Evolutionary conservation across 2,888 invertebrate species (phyloP).

Genomic region (Chrysolina oricalcia): DNA sequence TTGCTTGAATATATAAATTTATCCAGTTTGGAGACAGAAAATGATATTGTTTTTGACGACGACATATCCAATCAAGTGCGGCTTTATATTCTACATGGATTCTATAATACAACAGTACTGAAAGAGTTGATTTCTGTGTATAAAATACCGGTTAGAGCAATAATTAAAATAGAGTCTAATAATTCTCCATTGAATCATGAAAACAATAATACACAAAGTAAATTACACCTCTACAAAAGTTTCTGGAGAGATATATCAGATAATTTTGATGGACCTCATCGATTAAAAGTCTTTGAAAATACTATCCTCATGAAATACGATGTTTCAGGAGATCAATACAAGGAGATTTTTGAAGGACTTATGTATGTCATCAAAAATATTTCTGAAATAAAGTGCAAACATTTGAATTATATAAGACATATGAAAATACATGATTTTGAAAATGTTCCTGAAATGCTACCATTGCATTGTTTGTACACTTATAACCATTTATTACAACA

Average conservation of each 20-base stretch:
- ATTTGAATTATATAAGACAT: conserved; percentile 59
- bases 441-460: conserved; percentile 44
- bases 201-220: background rate
- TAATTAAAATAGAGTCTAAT: conserved; percentile 53
- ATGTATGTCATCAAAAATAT: conserved; percentile 54
- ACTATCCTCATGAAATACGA: conserved; percentile 57
- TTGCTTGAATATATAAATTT: conserved; percentile 25
- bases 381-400: conserved; percentile 58
- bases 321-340: conserved; percentile 18
- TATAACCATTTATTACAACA: conserved; percentile 54
- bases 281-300: conserved; percentile 51
- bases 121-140: conserved; percentile 48
- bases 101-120: conserved; percentile 52
- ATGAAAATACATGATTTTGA: conserved; percentile 50
- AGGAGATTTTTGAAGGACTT: conserved; percentile 53
- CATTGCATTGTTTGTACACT: conserved; percentile 48
- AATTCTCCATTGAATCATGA: background rate
- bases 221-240: background rate
- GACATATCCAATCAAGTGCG: conserved; percentile 58
- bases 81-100: conserved; percentile 60
- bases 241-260: conserved; percentile 50
- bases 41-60: conserved; percentile 58
- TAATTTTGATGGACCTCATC: conserved; percentile 47
- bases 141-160: conserved; percentile 52
- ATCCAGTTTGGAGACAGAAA: conserved; percentile 47